Evolutionary conservation across 2,888 invertebrate genomes (phyloP), one percentile per base, ranked within the genome.

Genomic region (Hetaerina titia): DNA sequence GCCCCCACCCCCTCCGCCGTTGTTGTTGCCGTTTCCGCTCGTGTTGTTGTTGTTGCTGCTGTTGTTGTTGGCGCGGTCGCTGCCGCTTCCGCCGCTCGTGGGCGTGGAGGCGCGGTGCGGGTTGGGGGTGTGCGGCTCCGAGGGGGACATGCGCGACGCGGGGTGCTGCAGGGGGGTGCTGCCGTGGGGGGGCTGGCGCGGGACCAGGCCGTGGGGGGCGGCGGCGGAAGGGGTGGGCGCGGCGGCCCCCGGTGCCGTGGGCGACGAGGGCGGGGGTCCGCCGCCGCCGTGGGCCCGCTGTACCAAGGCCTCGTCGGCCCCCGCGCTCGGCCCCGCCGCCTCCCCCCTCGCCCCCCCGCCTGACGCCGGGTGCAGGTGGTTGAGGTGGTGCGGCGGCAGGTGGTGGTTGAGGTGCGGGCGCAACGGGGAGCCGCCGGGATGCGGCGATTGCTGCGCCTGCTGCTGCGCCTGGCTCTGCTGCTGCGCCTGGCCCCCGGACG

Each of bases 391-490:
- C 45, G 90, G 92, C 69, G 92, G 92, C 56, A 69, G 64, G 92
- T 92, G 92, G 92, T 92, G 92, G 74, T 92, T 92, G 92, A 31
- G 69, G 11, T 69, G 92, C 13, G 92, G 92, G 56, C 92, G 92
- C 22, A 92, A 56, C 22, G 92, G 92, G 56, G 92, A 92, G 57
- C 92, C 92, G 22, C 69, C 69, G 8, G 64, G 92, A 69, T 92
- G 92, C 92, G 92, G 92, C 17, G 92, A 92, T 69, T 92, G 92
- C 92, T 92, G 92, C 56, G 69, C 92, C 92, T 92, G 92, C 56
- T 92, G 69, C 92, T 63, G 92, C 56, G 64, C 69, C 57, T 92
- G 90, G 64, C 64, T 90, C 90, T 64, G 90, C 90, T 90, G 90
- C 90, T 58, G 58, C n/a, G 89, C 89, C 89, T 89, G 89, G 57